Percentiles rank a stretch among this genome's conserved stretches.
Evolutionary conservation across 1,140 invertebrate species (phyloP).

Genomic region (Trichogramma pretiosum): DNA sequence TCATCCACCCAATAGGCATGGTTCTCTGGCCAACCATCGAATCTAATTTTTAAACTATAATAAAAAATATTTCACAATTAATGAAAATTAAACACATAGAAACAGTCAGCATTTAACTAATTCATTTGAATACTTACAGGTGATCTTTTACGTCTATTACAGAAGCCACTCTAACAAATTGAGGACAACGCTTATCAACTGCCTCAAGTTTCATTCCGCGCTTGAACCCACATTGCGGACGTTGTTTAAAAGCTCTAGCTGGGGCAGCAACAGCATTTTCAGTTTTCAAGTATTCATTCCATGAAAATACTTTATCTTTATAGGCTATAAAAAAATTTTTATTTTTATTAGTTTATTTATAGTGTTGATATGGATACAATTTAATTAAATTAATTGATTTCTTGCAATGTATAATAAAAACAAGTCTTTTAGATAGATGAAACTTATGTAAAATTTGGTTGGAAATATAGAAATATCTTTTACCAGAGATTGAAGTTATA

Average conservation of each 20-base stretch:
- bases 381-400: too few species aligned
- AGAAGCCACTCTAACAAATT: constrained; percentile 77
- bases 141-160: constrained; percentile 68
- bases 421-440: too few species aligned
- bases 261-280: constrained; percentile 70
- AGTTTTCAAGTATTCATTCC: constrained; percentile 75
- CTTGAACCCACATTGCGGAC: constrained; percentile 72
- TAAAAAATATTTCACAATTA: background rate
- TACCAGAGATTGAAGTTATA: background rate
- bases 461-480: too few species aligned
- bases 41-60: constrained; percentile 66
- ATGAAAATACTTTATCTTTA: constrained; percentile 69
- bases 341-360: too few species aligned
- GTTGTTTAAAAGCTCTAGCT: constrained; percentile 71
- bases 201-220: constrained; percentile 83
- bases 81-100: background rate
- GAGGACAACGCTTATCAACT: constrained; percentile 76
- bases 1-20: constrained; percentile 87
- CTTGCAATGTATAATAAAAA: too few species aligned
- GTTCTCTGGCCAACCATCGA: constrained; percentile 82
- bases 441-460: too few species aligned
- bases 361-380: too few species aligned
- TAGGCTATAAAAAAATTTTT: constrained; percentile 52
- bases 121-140: constrained; percentile 34
- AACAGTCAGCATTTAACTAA: constrained; percentile 3